These are phyloP conservation scores for Drosophila leonis DNA, from an alignment of 2,888 invertebrate species.

Conservation along the genomic window DNA sequence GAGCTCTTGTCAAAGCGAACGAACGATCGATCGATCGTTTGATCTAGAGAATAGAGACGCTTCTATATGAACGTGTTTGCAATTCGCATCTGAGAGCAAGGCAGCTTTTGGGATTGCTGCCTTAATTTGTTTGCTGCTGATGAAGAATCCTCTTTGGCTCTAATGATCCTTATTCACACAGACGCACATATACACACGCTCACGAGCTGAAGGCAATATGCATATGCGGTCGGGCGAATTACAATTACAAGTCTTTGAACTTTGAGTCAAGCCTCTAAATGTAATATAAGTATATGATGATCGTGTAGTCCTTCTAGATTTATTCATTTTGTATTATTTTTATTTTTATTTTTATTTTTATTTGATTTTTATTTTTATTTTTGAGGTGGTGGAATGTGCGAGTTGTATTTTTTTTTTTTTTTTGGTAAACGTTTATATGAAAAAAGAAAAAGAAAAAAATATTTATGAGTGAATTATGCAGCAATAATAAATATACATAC, in stretches of 20 bases:
- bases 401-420: constrained; percentile 49
- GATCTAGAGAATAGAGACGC: constrained; percentile 28
- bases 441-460: constrained; percentile 84
- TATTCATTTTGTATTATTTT: constrained; percentile 42
- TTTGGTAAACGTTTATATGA: constrained; percentile 82
- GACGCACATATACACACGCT: constrained; percentile 32
- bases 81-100: constrained; percentile 64
- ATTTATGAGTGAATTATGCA: constrained; percentile 84
- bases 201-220: constrained; percentile 20
- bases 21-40: constrained; percentile 25
- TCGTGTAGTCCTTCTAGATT: constrained; percentile 57
- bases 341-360: constrained; percentile 19
- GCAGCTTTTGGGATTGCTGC: constrained; percentile 37
- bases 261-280: constrained; percentile 52
- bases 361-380: constrained; percentile 22
- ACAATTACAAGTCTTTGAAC: constrained; percentile 36
- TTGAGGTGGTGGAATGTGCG: constrained; percentile 81
- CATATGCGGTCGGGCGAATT: constrained; percentile 39
- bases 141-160: constrained; percentile 39
- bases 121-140: background rate
- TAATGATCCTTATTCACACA: constrained; percentile 36
- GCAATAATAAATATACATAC: constrained; percentile 83
- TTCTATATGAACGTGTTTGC: constrained; percentile 49
- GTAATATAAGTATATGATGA: constrained; percentile 39
- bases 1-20: constrained; percentile 32